phyloP scores from a whole-genome alignment of 2,888 invertebrate genomes.

The Acanthosepion pharaonis region DNA sequence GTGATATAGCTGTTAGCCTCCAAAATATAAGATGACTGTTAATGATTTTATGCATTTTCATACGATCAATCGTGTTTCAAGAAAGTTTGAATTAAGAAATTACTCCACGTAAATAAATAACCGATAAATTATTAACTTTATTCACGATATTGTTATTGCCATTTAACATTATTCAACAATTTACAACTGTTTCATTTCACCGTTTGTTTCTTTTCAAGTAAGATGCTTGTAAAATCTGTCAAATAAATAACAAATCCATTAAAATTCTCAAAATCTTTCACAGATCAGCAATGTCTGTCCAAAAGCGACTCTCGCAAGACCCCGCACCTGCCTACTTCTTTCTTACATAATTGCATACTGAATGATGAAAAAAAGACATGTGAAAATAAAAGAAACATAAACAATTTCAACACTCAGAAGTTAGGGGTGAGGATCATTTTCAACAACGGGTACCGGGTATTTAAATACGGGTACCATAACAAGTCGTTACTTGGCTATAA shows the following conservation, averaged over 20 bases:
- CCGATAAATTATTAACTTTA: no score
- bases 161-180: background rate
- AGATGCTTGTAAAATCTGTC: background rate
- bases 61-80: no score
- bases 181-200: background rate
- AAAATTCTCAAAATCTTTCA: background rate
- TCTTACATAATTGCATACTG: background rate
- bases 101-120: no score
- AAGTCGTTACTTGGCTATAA: constrained; percentile 33
- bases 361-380: background rate
- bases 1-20: no score
- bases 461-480: background rate
- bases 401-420: background rate
- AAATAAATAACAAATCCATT: background rate
- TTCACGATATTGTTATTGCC: no score
- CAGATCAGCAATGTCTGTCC: background rate
- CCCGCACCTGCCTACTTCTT: background rate
- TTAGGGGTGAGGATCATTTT: background rate
- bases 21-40: no score
- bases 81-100: no score
- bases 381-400: background rate
- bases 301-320: background rate
- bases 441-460: background rate
- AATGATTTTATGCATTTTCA: no score
- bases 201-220: no score